These are phyloP conservation scores for Ophion ventricosus DNA, from an alignment of 2,888 invertebrate species.

Conservation along the genomic window DNA sequence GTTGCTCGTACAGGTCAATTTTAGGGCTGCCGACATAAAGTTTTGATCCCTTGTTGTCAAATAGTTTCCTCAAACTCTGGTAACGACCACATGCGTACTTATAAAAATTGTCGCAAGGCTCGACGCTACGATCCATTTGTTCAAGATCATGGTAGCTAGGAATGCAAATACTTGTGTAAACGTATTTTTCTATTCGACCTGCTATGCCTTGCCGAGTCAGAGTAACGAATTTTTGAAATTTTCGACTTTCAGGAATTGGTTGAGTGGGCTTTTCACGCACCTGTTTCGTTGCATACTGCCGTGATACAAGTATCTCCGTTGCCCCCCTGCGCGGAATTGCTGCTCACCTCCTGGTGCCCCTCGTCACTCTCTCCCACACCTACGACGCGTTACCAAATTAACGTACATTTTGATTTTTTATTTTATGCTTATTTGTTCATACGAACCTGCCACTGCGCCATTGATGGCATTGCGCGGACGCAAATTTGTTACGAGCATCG, in stretches of 20 bases:
- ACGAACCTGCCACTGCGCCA: slow-evolving; percentile 72
- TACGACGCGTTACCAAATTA: not conserved
- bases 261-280: slow-evolving; percentile 80
- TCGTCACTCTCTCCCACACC: slow-evolving; percentile 72
- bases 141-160: slow-evolving; percentile 88
- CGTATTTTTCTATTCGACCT: no score
- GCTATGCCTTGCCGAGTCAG: no score
- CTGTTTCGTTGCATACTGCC: slow-evolving; percentile 92
- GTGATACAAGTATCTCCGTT: slow-evolving; percentile 87
- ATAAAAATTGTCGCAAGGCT: slow-evolving; percentile 94
- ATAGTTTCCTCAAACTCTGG: slow-evolving; percentile 88
- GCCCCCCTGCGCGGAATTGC: slow-evolving; percentile 74
- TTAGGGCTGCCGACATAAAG: slow-evolving; percentile 91
- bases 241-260: no score
- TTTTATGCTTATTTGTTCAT: no score
- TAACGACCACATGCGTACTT: slow-evolving; percentile 92
- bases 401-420: no score
- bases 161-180: not conserved
- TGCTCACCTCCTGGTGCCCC: slow-evolving; percentile 65
- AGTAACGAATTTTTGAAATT: no score
- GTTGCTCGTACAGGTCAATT: slow-evolving; percentile 90
- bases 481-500: slow-evolving; percentile 75
- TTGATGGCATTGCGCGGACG: slow-evolving; percentile 69
- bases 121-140: slow-evolving; percentile 89
- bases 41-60: slow-evolving; percentile 92